Evolutionary conservation across 2,888 invertebrate species (phyloP), one percentile per base, ranked within the genome.

Genomic region (Platynereis dumerilii): DNA sequence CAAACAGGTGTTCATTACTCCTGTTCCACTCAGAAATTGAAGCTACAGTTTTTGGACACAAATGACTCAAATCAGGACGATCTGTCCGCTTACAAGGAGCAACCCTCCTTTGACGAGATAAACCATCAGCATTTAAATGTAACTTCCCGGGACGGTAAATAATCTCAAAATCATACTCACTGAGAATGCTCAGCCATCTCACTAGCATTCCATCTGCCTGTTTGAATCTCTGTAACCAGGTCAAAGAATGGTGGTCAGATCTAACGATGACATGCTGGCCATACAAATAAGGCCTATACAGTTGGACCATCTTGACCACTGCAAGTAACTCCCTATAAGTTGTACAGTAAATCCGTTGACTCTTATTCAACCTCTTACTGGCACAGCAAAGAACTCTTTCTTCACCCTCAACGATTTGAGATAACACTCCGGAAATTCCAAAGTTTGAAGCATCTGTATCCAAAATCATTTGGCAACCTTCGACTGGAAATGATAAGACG

Each of bases 291-390:
- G n/a, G 48, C 7, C 22, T n/a, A 22, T 10, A 48, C 22, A 20
- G 7, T 22, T 48, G n/a, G 7, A 48, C 48, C n/a, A 48, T 20
- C 22, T n/a, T 48, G 7, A 48, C 48, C n/a, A 48, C 48, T 20
- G 48, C 48, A 10, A 48, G 17, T 20, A 48, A n/a, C 22, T 48
- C 48, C 22, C n/a, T 48, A 22, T 48, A 48, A 10, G 48, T 48
- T 5, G 48, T 48, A 48, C 48, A 48, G 17, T 48, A 48, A 7
- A 5, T 22, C 3, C 22, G 48, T n/a, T 48, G 48, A 22, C 22
- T n/a, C 22, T 48, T 48, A 48, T 48, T 48, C n/a, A 48, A 48
- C 7, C 20, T 3, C n/a, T 48, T n/a, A 48, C 48, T 48, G 48
- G 20, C 48, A 48, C 17, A 48, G 7, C 20, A n/a, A 7, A 48